A percentile compares a stretch with the other conserved stretches of the same genome.
Evolutionary conservation across 2,113 vertebrate species (phyloP).

Genomic region (Turdus rufiventris): DNA sequence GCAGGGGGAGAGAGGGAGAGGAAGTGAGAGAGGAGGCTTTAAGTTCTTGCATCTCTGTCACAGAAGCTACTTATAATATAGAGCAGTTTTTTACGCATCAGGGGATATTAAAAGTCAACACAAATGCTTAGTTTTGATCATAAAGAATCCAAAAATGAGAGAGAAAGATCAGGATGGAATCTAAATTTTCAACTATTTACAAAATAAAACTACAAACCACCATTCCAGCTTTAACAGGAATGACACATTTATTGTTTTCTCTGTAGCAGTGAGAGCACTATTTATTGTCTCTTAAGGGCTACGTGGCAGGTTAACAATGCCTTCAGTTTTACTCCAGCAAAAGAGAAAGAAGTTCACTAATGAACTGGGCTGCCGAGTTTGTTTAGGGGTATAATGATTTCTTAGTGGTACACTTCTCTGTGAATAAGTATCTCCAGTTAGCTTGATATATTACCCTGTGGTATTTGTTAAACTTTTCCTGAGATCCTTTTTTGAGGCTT

Average conservation of each 20-base stretch:
- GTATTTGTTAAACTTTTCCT: not conserved
- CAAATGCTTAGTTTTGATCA: constrained; percentile 31
- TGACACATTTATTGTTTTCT: constrained; percentile 52
- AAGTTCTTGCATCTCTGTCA: not conserved
- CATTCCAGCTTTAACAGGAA: constrained; percentile 40
- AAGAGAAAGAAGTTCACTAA: constrained; percentile 30
- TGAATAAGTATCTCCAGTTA: not conserved
- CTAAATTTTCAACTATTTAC: constrained; percentile 47
- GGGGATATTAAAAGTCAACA: constrained; percentile 34
- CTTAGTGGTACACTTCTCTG: constrained; percentile 17
- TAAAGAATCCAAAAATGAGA: constrained; percentile 26
- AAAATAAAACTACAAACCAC: constrained; percentile 50
- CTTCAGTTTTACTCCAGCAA: constrained; percentile 38
- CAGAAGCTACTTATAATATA: not conserved
- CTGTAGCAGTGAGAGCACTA: constrained; percentile 33
- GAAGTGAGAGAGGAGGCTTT: not conserved
- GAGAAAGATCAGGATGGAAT: constrained; percentile 41
- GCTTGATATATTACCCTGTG: not conserved
- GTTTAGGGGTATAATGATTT: constrained; percentile 33
- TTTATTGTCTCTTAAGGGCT: constrained; percentile 61
- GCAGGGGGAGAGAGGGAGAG: not conserved
- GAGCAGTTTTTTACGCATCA: not conserved
- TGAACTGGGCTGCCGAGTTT: constrained; percentile 30
- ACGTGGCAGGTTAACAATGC: constrained; percentile 44
- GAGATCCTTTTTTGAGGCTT: not conserved